Evolutionary conservation across 2,888 invertebrate species (phyloP), one percentile per base, ranked within the genome.

Genomic region (Monopis laevigella): DNA sequence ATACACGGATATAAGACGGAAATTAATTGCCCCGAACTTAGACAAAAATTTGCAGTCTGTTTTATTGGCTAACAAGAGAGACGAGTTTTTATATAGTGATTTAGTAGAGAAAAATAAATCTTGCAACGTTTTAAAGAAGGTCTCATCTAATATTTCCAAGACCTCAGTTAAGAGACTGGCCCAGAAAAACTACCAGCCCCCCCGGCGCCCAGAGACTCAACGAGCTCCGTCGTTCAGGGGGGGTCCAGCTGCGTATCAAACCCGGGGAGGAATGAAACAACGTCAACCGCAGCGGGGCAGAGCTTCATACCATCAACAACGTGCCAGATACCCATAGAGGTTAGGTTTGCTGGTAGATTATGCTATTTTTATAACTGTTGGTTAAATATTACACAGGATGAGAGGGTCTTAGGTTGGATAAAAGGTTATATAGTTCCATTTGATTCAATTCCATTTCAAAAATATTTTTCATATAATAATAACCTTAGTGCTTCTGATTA

Each of bases 361-460:
- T 26, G 2, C 17, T 28, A 36, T 26, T 45, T 38, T 30, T 12
- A 42, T 27, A n/a, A 43, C 18, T 42, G 41, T 5, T 45, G 46
- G 45, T 16, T 28, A 29, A 12, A 30, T 7, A 39, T 45, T 11
- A 43, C 46, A 6, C 24, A 41, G 14, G 46, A 45, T 30, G 24
- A 26, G 2, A 6, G 32, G 18, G 34, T 46, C 17, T 19, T 46
- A 19, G 17, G 17, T 12, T 46, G 44, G 43, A 19, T 45, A 3
- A 24, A 14, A n/a, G 46, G 46, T 6, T 46, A 45, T 34, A 34
- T 43, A 30, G 42, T 47, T 2, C 43, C 42, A n/a, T 46, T 46
- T 34, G 24, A 19, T 8, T 10, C n/a, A 5, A 36, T 8, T 10
- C 43, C 43, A 10, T 38, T 35, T 2, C 40, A 43, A 40, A 21